Conservation (phyloP, 2,113 vertebrate genomes). For the Micronycteris hirsuta region DNA sequence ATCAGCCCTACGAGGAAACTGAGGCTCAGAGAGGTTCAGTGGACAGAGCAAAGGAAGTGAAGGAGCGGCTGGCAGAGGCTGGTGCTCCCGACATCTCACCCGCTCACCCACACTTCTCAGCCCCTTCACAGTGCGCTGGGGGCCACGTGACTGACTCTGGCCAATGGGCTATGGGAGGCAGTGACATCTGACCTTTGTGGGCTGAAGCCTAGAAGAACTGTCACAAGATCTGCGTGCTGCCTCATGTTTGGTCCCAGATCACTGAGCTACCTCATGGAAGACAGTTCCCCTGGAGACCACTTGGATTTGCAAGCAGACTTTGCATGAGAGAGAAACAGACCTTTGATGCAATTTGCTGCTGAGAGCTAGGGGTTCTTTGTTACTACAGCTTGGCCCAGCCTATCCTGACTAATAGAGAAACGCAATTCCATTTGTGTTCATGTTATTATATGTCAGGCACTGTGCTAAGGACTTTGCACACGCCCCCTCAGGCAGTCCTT, state of each 20-base stretch:
- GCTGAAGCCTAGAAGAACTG: background rate
- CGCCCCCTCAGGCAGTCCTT: background rate
- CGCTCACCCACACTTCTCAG: background rate
- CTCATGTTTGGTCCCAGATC: background rate
- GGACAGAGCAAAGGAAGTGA: background rate
- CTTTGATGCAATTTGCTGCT: background rate
- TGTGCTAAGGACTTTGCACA: background rate
- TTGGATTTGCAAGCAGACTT: background rate
- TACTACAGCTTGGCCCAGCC: background rate
- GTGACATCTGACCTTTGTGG: background rate
- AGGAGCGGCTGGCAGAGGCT: background rate
- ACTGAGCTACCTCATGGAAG: background rate
- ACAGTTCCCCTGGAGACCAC: background rate
- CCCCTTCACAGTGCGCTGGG: background rate
- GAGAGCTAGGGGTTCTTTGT: background rate
- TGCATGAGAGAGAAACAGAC: background rate
- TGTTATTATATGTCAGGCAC: background rate
- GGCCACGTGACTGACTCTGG: background rate
- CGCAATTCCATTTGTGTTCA: slow-evolving; percentile 12
- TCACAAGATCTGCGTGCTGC: background rate
- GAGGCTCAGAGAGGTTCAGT: background rate
- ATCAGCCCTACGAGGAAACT: background rate
- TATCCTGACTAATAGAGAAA: background rate
- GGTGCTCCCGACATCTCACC: background rate
- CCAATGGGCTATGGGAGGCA: background rate